Evolutionary conservation across 2,888 invertebrate genomes (phyloP).

Genomic region (Dynastes grantii): DNA sequence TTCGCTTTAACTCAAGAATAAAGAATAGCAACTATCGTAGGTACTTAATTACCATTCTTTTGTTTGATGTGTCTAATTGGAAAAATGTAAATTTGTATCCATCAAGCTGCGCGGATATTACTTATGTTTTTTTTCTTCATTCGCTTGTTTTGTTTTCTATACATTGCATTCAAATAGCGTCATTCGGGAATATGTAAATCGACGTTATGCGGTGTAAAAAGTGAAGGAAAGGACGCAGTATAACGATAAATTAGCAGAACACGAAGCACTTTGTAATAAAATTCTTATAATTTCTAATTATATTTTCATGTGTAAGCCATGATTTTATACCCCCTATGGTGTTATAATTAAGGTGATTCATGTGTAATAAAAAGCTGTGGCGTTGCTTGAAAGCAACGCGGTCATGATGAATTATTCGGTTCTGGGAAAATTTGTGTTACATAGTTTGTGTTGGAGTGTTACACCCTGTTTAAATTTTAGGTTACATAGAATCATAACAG

Average conservation of each 20-base stretch:
- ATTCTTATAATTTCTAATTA: slow-evolving; percentile 5
- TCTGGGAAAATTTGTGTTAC: background rate
- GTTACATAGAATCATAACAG: too few species aligned
- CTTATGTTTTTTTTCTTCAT: background rate
- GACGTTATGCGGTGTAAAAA: slow-evolving; percentile 8
- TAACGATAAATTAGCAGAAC: background rate
- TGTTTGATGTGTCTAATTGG: slow-evolving; percentile 41
- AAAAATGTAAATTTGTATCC: slow-evolving; percentile 42
- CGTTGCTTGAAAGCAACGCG: background rate
- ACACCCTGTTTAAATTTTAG: too few species aligned
- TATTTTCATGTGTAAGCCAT: slow-evolving; percentile 4
- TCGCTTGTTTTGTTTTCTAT: background rate
- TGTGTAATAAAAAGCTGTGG: background rate
- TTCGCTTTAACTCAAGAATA: slow-evolving; percentile 1
- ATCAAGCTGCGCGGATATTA: background rate
- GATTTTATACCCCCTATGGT: slow-evolving; percentile 5
- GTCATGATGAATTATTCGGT: background rate
- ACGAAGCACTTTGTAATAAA: slow-evolving; percentile 2
- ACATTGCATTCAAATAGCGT: slow-evolving; percentile 21
- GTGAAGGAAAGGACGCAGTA: background rate
- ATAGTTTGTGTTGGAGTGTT: too few species aligned
- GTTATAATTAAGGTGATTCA: slow-evolving; percentile 18
- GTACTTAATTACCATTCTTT: slow-evolving; percentile 34
- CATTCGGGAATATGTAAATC: slow-evolving; percentile 11
- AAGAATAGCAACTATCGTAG: slow-evolving; percentile 6